Evolutionary conservation across 1,140 invertebrate species (phyloP), one percentile per base, ranked within the genome.

Genomic region (Drosophila pandora): DNA sequence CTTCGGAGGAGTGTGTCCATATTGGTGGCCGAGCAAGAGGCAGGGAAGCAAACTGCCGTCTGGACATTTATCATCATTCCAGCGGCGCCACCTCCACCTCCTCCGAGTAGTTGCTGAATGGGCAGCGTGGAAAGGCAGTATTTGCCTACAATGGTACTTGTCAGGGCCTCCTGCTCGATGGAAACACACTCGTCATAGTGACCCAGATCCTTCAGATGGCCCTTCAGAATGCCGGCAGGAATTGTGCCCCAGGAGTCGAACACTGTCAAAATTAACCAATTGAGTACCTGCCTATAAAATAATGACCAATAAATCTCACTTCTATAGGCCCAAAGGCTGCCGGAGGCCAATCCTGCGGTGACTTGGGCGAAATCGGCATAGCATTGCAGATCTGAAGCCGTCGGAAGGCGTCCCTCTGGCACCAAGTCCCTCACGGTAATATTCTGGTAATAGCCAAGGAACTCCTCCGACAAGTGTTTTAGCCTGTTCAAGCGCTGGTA

Each of bases 211-310:
- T 50, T 34, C 2, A 72, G 6, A 13, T 88, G 76, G 0, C 79
- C 62, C 23, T 47, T 52, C 0, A 90, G 56, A 2, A 90, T 73
- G 0, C 87, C 88, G 17, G 87, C 56, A 12, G 88, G 88, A 22
- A 84, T 47, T 2, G 78, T 74, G 7, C 87, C 88, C 88, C 88
- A 90, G 3, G 88, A 49, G 43, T 90, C 88, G 4, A 90, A 59
- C 74, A 90, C 88, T 90, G 13, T 1, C 3, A 37, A 3, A 28
- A 28, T 2, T 1, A 12, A 7, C 1, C 5, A 9, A 43, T n/a
- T 6, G 9, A 17, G 2, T 6, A 9, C 7, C 5, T 6, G 5
- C 2, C 3, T 2, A 12, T 8, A 3, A 12, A 9, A 37, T 5
- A 34, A 7, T 21, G 1, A 2, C 2, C 13, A 0, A 10, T 21